Evolutionary conservation across 2,888 invertebrate species (phyloP).

Genomic region (Selenia dentaria): DNA sequence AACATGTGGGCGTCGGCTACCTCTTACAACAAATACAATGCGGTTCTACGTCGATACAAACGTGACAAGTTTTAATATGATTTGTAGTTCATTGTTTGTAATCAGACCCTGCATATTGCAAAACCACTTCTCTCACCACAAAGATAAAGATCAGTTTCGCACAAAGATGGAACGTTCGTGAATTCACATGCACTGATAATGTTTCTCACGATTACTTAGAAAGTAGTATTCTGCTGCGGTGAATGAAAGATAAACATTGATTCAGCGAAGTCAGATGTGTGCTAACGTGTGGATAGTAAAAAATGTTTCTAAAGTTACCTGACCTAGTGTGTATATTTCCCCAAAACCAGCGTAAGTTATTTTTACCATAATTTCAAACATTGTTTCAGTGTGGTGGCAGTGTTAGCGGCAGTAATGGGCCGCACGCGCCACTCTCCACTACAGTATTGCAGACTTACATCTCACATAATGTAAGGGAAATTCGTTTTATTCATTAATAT

Average conservation of each 20-base stretch:
- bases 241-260: conserved; percentile 46
- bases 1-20: conserved; percentile 26
- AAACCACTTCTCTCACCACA: conserved; percentile 20
- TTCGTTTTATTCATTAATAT: conserved; percentile 2
- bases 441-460: conserved; percentile 77
- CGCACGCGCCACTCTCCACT: conserved; percentile 79
- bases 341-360: conserved; percentile 39
- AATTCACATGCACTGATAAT: conserved; percentile 29
- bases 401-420: conserved; percentile 77
- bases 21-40: conserved; percentile 36
- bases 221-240: conserved; percentile 42
- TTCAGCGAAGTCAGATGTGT: conserved; percentile 40
- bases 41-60: conserved; percentile 34
- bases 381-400: conserved; percentile 74
- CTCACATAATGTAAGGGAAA: conserved; percentile 76
- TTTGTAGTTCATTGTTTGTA: conserved; percentile 45
- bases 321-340: conserved; percentile 33
- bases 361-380: conserved; percentile 49
- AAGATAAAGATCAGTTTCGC: conserved; percentile 36
- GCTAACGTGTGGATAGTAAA: conserved; percentile 21
- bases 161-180: conserved; percentile 27
- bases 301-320: conserved; percentile 21
- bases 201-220: conserved; percentile 52
- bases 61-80: conserved; percentile 43
- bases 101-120: conserved; percentile 24